phyloP scores from a whole-genome alignment of 1,140 invertebrate genomes.

The Nymphalis io region DNA sequence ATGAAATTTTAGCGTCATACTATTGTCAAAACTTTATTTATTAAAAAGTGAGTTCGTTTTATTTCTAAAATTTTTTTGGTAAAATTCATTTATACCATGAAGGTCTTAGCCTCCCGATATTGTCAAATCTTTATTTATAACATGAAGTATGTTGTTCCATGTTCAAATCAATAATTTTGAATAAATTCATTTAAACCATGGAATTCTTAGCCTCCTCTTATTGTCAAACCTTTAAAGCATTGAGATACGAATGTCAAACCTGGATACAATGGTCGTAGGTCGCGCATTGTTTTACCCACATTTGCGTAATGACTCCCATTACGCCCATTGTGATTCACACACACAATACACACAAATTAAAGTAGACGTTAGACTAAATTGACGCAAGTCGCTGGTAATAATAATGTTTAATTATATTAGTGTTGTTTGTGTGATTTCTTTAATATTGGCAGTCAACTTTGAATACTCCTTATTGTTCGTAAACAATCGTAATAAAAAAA shows the following conservation, averaged over 20 bases:
- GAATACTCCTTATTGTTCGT: too few relatives aligned
- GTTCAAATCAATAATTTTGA: background rate
- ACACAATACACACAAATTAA: slow-evolving; percentile 9
- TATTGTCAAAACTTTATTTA: too few relatives aligned
- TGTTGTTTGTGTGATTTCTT: too few relatives aligned
- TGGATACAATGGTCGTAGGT: slow-evolving; percentile 27
- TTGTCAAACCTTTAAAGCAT: slow-evolving; percentile 12
- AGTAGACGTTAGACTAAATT: slow-evolving; percentile 4
- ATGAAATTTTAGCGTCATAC: too few relatives aligned
- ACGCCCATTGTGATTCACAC: slow-evolving; percentile 29
- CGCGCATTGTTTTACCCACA: slow-evolving; percentile 40
- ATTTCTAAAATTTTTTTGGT: too few relatives aligned
- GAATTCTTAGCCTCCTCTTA: background rate
- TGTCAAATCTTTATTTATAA: too few relatives aligned
- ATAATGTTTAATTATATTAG: background rate
- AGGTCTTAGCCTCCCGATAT: too few relatives aligned
- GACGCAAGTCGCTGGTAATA: background rate
- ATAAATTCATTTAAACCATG: background rate
- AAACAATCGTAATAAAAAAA: too few relatives aligned
- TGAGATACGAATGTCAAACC: slow-evolving; percentile 21
- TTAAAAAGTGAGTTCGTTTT: too few relatives aligned
- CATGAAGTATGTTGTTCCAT: too few relatives aligned
- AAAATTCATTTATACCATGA: too few relatives aligned
- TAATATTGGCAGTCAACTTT: too few relatives aligned
- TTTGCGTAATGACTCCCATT: slow-evolving; percentile 44